A percentile compares a stretch with the other conserved stretches of the same genome.
phyloP scores from a whole-genome alignment of 92 coral and sea anemone species.

The Parazoanthus darwini region DNA sequence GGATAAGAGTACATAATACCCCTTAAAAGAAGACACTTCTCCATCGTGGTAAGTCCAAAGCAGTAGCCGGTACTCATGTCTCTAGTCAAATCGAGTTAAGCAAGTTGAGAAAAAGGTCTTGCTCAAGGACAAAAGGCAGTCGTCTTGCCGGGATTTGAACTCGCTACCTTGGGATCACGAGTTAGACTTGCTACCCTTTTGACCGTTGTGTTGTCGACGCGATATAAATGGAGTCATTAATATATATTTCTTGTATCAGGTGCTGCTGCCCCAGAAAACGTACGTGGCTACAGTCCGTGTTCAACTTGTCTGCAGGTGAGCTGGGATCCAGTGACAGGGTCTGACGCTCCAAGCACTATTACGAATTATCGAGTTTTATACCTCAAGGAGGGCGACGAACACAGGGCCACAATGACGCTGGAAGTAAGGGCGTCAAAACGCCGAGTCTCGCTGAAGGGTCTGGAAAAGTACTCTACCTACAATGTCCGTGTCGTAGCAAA shows the following conservation, averaged over 20 bases:
- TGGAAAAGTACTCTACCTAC: conserved; percentile 63
- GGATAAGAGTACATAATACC: too few relatives aligned
- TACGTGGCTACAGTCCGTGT: conserved; percentile 64
- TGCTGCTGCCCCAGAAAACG: conserved; percentile 63
- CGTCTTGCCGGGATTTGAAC: too few relatives aligned
- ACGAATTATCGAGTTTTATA: conserved; percentile 61
- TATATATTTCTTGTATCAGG: conserved; percentile 40
- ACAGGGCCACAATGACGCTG: conserved; percentile 24
- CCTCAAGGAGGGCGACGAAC: conserved; percentile 39
- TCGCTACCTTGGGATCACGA: too few relatives aligned
- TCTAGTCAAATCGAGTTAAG: too few relatives aligned
- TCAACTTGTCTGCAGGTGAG: conserved; percentile 70
- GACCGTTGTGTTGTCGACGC: too few relatives aligned
- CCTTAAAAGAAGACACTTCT: too few relatives aligned
- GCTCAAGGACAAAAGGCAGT: too few relatives aligned
- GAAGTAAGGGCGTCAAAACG: conserved; percentile 45
- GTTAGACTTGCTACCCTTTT: too few relatives aligned
- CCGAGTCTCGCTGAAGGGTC: conserved; percentile 37
- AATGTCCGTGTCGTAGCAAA: conserved; percentile 58
- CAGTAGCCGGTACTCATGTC: too few relatives aligned
- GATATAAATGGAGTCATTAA: too few relatives aligned
- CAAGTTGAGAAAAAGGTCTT: too few relatives aligned
- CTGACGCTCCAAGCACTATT: conserved; percentile 37
- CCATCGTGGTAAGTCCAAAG: too few relatives aligned
- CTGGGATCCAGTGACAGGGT: conserved; percentile 63